These are phyloP conservation scores for Polymixis flavicincta DNA, from an alignment of 2,888 invertebrate species.

Conservation along the genomic window DNA sequence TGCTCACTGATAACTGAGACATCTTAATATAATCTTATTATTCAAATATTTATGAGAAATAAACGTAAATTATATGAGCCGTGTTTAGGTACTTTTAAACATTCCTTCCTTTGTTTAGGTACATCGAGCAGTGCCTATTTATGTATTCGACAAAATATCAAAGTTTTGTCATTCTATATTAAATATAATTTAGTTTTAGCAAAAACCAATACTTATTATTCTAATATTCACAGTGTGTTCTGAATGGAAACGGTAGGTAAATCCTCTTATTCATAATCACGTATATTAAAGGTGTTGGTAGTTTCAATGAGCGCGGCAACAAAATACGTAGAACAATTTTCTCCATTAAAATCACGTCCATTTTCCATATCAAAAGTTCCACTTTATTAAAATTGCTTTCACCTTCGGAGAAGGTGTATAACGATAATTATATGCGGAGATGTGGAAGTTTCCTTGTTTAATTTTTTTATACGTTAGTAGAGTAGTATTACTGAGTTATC, in stretches of 20 bases:
- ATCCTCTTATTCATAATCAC: too few species aligned
- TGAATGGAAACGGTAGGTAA: background rate
- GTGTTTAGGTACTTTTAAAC: background rate
- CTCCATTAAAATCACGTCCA: background rate
- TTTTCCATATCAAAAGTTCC: background rate
- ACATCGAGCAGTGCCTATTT: background rate
- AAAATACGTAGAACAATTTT: background rate
- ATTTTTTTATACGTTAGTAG: background rate
- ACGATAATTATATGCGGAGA: background rate
- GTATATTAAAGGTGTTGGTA: too few species aligned
- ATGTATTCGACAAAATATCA: background rate
- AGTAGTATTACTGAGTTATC: background rate
- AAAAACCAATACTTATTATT: background rate
- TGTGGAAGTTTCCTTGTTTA: background rate
- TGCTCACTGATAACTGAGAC: background rate
- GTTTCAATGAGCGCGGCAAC: background rate
- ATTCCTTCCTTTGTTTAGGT: background rate
- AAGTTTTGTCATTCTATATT: background rate
- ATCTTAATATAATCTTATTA: background rate
- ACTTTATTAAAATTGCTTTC: conserved; percentile 5
- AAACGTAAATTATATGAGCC: background rate
- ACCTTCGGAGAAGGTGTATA: too few species aligned
- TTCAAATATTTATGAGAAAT: background rate
- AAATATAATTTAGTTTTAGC: background rate
- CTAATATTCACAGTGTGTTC: background rate